These are phyloP conservation scores for Pycnonotus jocosus DNA, from an alignment of 2,113 vertebrate genomes.

Conservation along the genomic window DNA sequence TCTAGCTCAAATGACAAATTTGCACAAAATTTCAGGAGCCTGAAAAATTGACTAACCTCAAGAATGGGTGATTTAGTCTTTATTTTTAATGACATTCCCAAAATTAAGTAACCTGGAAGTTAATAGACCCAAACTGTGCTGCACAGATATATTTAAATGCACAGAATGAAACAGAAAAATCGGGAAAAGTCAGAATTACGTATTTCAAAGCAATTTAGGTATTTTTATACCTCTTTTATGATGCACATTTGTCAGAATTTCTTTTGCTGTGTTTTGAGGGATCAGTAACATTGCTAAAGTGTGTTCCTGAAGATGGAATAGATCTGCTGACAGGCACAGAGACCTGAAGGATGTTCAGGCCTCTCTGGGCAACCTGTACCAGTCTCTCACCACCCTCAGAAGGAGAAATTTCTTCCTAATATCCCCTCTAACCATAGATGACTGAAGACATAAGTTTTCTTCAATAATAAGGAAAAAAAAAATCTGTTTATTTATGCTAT, in stretches of 20 bases:
- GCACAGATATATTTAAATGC: neutral
- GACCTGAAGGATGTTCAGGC: neutral
- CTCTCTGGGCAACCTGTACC: neutral
- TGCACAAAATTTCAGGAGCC: neutral
- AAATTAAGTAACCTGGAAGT: neutral
- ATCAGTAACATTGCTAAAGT: neutral
- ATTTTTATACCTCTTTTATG: neutral
- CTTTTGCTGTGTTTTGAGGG: neutral
- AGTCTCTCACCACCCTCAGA: neutral
- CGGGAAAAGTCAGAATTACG: neutral
- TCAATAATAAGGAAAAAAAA: neutral
- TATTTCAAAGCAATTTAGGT: neutral
- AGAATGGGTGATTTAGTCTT: fast-evolving
- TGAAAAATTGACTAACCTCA: neutral
- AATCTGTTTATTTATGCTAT: neutral
- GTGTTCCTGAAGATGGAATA: neutral
- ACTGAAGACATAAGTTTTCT: neutral
- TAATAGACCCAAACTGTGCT: neutral
- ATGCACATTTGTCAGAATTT: neutral
- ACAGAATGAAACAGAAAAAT: neutral
- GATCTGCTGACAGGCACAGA: neutral
- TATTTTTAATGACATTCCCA: neutral
- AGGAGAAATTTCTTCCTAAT: neutral
- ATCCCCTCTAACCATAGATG: neutral
- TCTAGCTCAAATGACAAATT: neutral